Conservation (phyloP, 2,113 vertebrate genomes). For the Reinhardtius hippoglossoides region DNA sequence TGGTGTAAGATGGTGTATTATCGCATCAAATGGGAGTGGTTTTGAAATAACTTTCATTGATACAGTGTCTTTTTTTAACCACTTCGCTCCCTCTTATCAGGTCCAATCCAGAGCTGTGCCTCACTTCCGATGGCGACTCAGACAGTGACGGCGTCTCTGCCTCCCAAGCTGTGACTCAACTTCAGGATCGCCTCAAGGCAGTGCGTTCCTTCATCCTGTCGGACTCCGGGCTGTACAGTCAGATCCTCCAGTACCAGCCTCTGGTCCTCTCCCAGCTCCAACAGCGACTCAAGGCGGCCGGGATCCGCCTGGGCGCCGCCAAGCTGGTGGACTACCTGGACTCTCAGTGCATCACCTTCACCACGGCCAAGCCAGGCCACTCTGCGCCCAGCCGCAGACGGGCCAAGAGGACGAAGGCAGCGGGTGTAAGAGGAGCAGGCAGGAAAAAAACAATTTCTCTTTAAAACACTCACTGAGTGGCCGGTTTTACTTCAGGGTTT, state of each 20-base stretch:
- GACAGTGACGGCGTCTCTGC: slow-evolving; percentile 81
- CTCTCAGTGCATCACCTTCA: slow-evolving; percentile 92
- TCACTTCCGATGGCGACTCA: slow-evolving; percentile 73
- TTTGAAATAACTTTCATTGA: not conserved
- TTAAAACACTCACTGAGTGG: slow-evolving; percentile 23
- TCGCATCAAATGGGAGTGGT: not conserved
- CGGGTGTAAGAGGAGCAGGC: not conserved
- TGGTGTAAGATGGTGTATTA: not conserved
- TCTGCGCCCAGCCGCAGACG: slow-evolving; percentile 67
- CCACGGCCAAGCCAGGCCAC: slow-evolving; percentile 86
- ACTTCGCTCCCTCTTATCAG: slow-evolving; percentile 31
- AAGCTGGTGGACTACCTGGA: slow-evolving; percentile 92
- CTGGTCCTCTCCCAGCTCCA: slow-evolving; percentile 88
- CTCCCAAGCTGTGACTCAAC: slow-evolving; percentile 82
- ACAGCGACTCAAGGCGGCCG: slow-evolving; percentile 84
- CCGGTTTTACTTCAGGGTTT: not conserved
- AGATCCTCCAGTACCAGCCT: slow-evolving; percentile 90
- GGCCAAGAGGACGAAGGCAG: slow-evolving; percentile 32
- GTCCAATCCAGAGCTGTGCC: slow-evolving; percentile 82
- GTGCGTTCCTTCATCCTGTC: slow-evolving; percentile 87
- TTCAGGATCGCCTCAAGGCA: slow-evolving; percentile 81
- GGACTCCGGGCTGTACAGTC: slow-evolving; percentile 80
- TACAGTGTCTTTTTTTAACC: not conserved
- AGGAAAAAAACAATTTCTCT: slow-evolving; percentile 31
- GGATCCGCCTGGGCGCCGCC: slow-evolving; percentile 85